A percentile compares a stretch with the other conserved stretches of the same genome.
Evolutionary conservation across 92 coral and sea anemone species (phyloP).

Genomic region (Parazoanthus swiftii): DNA sequence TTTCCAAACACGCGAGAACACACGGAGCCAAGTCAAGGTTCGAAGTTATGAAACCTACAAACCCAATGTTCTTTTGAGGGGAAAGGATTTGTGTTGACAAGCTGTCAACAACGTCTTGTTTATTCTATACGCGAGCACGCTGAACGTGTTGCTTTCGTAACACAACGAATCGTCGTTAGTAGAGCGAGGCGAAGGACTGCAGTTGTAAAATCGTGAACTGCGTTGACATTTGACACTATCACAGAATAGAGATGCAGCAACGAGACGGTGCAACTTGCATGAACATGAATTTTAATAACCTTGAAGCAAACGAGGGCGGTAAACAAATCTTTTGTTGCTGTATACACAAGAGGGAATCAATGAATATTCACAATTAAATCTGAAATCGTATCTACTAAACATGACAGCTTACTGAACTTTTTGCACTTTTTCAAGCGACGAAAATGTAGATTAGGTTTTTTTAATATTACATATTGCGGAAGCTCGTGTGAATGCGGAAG

Average conservation of each 20-base stretch:
- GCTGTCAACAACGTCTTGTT: conserved; percentile 6
- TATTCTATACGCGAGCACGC: background rate
- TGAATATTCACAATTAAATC: conserved; percentile 11
- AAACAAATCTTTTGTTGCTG: conserved; percentile 17
- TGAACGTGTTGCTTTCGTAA: background rate
- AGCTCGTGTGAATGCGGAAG: conserved; percentile 3
- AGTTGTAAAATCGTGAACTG: background rate
- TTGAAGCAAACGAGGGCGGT: background rate
- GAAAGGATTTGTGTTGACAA: conserved; percentile 18
- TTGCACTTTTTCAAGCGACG: conserved; percentile 2
- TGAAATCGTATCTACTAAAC: background rate
- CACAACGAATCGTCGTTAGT: background rate
- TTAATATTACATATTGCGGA: background rate
- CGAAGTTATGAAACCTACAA: conserved; percentile 69
- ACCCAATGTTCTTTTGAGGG: conserved; percentile 78
- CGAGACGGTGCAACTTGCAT: background rate
- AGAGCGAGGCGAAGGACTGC: background rate
- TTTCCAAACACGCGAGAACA: conserved; percentile 83
- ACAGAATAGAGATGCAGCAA: background rate
- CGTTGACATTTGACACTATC: background rate
- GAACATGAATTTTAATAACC: background rate
- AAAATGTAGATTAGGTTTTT: conserved; percentile 5
- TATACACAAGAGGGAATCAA: background rate
- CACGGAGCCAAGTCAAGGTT: conserved; percentile 70
- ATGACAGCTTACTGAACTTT: conserved; percentile 12